Conservation (phyloP, 2,113 vertebrate species). For the Columba livia region DNA sequence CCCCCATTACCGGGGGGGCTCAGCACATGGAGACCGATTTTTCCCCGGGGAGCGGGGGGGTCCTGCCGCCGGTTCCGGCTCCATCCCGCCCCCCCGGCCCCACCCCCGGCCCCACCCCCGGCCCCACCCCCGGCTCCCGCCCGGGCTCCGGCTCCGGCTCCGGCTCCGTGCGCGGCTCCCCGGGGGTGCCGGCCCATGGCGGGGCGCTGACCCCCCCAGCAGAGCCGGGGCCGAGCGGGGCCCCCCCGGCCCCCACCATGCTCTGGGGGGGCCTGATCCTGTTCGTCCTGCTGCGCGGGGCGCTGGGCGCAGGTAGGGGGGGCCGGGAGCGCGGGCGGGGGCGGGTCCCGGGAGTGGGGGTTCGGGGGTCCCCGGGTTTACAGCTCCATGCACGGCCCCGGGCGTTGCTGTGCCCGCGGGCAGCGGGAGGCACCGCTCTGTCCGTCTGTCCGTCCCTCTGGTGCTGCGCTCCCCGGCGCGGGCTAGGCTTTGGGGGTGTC, state of each 20-base stretch:
- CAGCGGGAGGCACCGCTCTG: neutral
- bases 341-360: neutral
- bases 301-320: no score
- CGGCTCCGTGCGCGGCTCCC: no score
- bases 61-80: neutral
- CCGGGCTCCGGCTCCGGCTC: neutral
- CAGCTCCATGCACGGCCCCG: neutral
- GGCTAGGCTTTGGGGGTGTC: neutral
- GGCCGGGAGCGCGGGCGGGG: no score
- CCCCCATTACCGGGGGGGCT: neutral
- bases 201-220: no score
- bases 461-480: neutral
- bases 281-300: no score
- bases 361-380: neutral
- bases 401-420: neutral
- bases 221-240: no score
- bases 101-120: neutral
- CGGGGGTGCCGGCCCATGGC: no score
- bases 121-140: neutral
- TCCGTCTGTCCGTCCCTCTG: no score
- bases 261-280: no score
- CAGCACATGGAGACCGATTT: neutral
- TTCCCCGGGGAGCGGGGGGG: neutral
- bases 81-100: neutral
- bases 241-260: no score